These are phyloP conservation scores for Halichoerus grypus DNA, from an alignment of 2,113 vertebrate genomes.

Conservation along the genomic window DNA sequence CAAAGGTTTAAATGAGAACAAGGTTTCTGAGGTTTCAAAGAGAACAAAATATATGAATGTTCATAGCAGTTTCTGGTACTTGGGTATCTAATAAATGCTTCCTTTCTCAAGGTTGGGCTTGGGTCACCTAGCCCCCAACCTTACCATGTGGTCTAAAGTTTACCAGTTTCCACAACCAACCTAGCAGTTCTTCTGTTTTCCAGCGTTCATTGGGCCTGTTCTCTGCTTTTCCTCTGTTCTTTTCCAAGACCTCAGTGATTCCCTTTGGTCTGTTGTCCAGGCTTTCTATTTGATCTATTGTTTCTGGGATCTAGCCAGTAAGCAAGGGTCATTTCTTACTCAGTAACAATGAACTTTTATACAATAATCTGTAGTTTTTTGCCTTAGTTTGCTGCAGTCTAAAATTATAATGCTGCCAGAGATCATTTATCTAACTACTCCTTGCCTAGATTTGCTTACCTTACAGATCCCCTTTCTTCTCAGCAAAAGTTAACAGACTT, in stretches of 20 bases:
- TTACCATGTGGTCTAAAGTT: not conserved
- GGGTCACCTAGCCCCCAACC: not conserved
- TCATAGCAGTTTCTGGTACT: not conserved
- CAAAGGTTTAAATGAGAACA: not conserved
- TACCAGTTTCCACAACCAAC: not conserved
- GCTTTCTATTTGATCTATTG: constrained; percentile 43
- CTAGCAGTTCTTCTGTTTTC: not conserved
- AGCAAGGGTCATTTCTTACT: constrained; percentile 7
- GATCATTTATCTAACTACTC: not conserved
- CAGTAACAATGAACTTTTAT: constrained; percentile 27
- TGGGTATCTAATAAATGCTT: not conserved
- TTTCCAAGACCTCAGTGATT: not conserved
- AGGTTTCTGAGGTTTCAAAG: not conserved
- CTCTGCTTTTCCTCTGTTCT: not conserved
- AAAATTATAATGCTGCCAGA: not conserved
- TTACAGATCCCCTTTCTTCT: not conserved
- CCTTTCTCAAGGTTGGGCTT: not conserved
- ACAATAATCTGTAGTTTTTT: constrained; percentile 3
- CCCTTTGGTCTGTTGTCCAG: constrained; percentile 15
- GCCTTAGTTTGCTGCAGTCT: not conserved
- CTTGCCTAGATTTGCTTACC: not conserved
- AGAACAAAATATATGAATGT: not conserved
- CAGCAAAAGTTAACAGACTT: not conserved
- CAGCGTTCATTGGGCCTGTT: not conserved
- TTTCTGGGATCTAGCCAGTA: not conserved